Evolutionary conservation across 1,140 invertebrate genomes (phyloP), one percentile per base, ranked within the genome.

Genomic region (Tachypleus tridentatus): DNA sequence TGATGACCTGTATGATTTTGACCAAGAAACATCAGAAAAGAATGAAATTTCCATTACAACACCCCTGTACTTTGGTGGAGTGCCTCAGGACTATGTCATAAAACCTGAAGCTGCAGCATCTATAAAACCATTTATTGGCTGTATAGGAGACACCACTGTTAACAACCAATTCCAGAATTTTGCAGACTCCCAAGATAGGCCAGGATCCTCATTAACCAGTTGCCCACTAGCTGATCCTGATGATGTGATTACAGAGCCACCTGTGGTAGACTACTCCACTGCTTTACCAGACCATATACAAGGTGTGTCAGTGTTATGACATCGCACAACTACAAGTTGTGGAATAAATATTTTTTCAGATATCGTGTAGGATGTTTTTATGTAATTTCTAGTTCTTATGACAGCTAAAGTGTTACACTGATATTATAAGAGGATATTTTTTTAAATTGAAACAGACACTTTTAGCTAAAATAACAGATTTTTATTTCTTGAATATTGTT

Each of bases 141-240:
- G 92, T 73, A 85, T 97, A 57, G 88, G 87, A 8, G 92, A 96
- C 73, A 84, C 88, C 3, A 92, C 89, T 2, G 75, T 93, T 4
- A 93, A 94, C 72, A 86, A 87, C 47, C 79, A 78, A 47, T 83
- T 91, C 57, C 80, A 91, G 49, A 91, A 93, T 74, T 89, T 95
- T 76, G 88, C 87, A 5, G 84, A 85, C 67, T 80, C 85, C 0
- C 82, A 80, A 0, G 82, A 89, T 64, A 81, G 73, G 76, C 77
- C 78, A 49, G 81, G 83, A 64, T 86, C 84, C 56, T 80, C 82
- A 5, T 76, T 93, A 48, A 86, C 85, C 58, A 85, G 83, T 53
- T 93, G 88, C 72, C 74, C 77, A 4, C 69, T 81, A 11, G 68
- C 61, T 11, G 71, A 73, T 29, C 57, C 70, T 5, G 11, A 52